Evolutionary conservation across 2,888 invertebrate genomes (phyloP).

Genomic region (Dynastes hyllus): DNA sequence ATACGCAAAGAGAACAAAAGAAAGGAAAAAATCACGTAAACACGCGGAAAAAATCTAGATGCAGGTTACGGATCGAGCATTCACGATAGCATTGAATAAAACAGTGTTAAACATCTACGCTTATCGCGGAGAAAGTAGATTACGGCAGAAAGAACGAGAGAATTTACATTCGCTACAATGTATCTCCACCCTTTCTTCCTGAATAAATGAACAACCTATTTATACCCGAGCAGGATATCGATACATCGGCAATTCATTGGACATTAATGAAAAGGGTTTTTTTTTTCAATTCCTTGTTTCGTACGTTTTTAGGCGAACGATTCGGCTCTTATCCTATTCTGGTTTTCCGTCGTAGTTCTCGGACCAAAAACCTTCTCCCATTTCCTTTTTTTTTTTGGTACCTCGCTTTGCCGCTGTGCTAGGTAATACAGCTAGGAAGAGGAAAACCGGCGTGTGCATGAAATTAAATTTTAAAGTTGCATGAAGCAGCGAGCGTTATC

Average conservation of each 20-base stretch:
- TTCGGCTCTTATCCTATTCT: neutral
- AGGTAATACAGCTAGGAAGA: too few species aligned
- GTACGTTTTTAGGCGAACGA: slow-evolving; percentile 11
- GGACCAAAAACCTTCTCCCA: neutral
- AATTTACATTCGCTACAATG: slow-evolving; percentile 6
- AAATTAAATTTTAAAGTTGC: slow-evolving; percentile 63
- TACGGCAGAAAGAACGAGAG: neutral
- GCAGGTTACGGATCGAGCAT: too few species aligned
- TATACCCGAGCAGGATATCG: slow-evolving; percentile 7
- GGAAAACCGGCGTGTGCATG: slow-evolving; percentile 50
- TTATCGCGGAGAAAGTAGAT: neutral
- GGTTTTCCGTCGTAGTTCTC: neutral
- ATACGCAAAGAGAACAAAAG: too few species aligned
- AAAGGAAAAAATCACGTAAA: too few species aligned
- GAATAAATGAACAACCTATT: slow-evolving; percentile 18
- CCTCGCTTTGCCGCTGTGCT: neutral
- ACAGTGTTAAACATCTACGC: neutral
- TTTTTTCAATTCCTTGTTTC: slow-evolving; percentile 10
- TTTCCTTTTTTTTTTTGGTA: neutral
- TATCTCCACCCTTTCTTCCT: neutral
- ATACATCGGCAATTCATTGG: slow-evolving; percentile 37
- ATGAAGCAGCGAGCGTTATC: slow-evolving; percentile 61
- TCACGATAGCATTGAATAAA: slow-evolving; percentile 1
- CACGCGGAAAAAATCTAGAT: too few species aligned
- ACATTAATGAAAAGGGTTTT: slow-evolving; percentile 30